Evolutionary conservation across 2,113 vertebrate species (phyloP), one percentile per base, ranked within the genome.

Genomic region (Zapornia atra): DNA sequence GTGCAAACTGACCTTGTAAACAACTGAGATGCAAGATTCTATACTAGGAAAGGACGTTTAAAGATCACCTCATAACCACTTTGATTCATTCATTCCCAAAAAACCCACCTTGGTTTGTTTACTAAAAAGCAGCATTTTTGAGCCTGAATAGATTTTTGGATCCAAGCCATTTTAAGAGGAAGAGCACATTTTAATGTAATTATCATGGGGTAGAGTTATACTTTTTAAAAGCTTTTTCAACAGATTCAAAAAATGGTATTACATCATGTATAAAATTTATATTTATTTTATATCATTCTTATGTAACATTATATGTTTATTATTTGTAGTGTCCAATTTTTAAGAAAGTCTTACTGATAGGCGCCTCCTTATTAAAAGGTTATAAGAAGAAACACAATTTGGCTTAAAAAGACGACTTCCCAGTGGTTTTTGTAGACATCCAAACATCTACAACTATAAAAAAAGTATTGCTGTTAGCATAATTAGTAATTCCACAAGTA

Each of bases 381-480:
- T 73, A 70, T 24, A 84, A 18, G 11, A 91, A 77, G 26, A 86
- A 88, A 88, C 29, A 90, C 53, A 50, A 24, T 94, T 77, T 60
- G 36, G 68, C 50, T 95, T 92, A 92, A 96, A 96, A 96, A 97
- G 71, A 70, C 97, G 77, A 38, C 87, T 88, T 91, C 51, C 20
- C 24, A n/a, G 61, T 71, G 80, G 1, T 11, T 95, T 96, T 85
- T 73, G 42, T 22, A 73, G 71, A 89, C 79, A 92, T 61, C 46
- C 57, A 96, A 83, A 88, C 25, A 91, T 16, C 46, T 50, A 42
- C 18, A 73, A 61, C 21, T 66, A 56, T 20, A 54, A 72, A 26
- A 92, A 82, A 34, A 2, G n/a, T n/a, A 77, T 20, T 34, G 28
- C 78, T 77, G 36, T 76, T 64, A 59, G 46, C 15, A 38, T 28